These are phyloP conservation scores for Hydractinia echinata DNA, from an alignment of 30 jellyfish, hydroid and myxozoan species.

Conservation along the genomic window DNA sequence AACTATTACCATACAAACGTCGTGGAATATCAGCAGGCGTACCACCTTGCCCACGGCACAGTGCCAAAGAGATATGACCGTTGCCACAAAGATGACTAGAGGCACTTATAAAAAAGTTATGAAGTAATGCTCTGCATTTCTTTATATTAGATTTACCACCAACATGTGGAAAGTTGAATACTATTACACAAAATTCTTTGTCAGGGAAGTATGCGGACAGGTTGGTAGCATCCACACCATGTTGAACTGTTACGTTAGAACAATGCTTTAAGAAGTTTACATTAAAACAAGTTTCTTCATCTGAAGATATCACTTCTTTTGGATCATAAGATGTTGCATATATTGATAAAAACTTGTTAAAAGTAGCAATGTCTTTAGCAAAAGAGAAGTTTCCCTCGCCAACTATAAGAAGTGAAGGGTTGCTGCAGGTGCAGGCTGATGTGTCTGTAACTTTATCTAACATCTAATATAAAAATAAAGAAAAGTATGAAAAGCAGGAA, in stretches of 20 bases:
- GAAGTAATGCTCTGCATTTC: slow-evolving; percentile 54
- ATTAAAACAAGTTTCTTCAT: slow-evolving; percentile 37
- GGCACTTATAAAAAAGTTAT: slow-evolving; percentile 58
- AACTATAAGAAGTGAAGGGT: slow-evolving; percentile 42
- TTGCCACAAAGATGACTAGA: slow-evolving; percentile 26
- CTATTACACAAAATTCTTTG: slow-evolving; percentile 34
- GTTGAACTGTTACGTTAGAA: slow-evolving; percentile 40
- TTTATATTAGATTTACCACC: slow-evolving; percentile 89
- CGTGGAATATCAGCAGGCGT: slow-evolving; percentile 71
- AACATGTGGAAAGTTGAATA: slow-evolving; percentile 91
- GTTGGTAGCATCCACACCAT: slow-evolving; percentile 79
- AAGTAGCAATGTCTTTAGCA: slow-evolving; percentile 18
- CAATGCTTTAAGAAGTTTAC: slow-evolving; percentile 26
- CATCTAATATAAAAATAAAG: no score
- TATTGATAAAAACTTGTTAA: not conserved
- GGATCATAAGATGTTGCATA: slow-evolving; percentile 77
- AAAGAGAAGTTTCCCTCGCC: slow-evolving; percentile 98
- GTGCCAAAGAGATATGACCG: slow-evolving; percentile 56
- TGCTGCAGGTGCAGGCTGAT: not conserved
- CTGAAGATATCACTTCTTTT: slow-evolving; percentile 35
- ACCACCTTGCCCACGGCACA: slow-evolving; percentile 97
- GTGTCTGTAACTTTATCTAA: not conserved
- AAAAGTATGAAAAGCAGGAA: no score
- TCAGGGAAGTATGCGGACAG: slow-evolving; percentile 23
- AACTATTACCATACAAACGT: slow-evolving; percentile 64